phyloP scores from a whole-genome alignment of 1,140 invertebrate species.

The Asobara japonica region DNA sequence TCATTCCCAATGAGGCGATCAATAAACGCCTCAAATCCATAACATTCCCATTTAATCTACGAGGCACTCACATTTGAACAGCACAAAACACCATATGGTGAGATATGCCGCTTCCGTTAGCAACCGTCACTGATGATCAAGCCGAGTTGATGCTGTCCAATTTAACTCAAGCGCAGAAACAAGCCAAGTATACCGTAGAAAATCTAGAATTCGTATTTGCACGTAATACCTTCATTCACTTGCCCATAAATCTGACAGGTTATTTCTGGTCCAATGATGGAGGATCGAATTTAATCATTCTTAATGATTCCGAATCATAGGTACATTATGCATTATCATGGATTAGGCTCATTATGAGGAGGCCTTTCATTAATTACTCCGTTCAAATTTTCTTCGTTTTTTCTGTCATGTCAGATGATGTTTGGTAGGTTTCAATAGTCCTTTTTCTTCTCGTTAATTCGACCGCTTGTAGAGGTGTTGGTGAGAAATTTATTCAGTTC shows the following conservation, averaged over 20 bases:
- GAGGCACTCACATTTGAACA: neutral
- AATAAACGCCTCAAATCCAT: neutral
- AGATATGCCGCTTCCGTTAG: conserved; percentile 17
- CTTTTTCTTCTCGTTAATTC: neutral
- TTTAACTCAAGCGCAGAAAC: neutral
- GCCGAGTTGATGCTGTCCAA: neutral
- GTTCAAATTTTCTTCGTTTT: neutral
- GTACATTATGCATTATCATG: neutral
- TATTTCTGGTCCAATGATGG: neutral
- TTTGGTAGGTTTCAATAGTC: too few relatives aligned
- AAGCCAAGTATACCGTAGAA: neutral
- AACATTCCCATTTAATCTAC: neutral
- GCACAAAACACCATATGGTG: conserved; percentile 15
- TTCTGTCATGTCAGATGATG: too few relatives aligned
- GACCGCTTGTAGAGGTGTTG: too few relatives aligned
- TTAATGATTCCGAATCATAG: neutral
- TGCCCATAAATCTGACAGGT: neutral
- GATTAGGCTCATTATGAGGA: neutral
- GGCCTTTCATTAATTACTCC: neutral
- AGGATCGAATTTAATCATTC: neutral
- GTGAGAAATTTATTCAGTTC: too few relatives aligned
- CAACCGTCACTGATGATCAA: conserved; percentile 19
- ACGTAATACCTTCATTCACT: conserved; percentile 1
- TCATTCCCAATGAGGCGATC: neutral
- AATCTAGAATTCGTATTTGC: neutral